Evolutionary conservation across 2,113 vertebrate genomes (phyloP).

Genomic region (Brachyistius frenatus): DNA sequence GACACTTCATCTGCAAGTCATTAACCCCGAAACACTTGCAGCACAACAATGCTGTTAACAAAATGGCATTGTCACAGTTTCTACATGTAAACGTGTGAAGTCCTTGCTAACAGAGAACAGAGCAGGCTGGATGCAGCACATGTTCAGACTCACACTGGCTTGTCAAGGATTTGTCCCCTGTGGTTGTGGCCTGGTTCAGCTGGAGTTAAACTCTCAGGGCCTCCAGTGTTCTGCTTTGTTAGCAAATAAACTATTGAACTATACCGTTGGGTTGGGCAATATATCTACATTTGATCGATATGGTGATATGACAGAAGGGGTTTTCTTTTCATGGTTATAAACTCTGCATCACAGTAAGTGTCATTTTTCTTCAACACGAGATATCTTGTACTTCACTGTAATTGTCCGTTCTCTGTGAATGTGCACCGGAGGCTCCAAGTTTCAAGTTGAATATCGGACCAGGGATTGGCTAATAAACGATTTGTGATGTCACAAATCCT

Average conservation of each 20-base stretch:
- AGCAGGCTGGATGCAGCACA: conserved; percentile 53
- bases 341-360: too few species aligned
- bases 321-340: too few species aligned
- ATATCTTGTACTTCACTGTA: too few species aligned
- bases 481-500: too few species aligned
- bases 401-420: too few species aligned
- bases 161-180: conserved; percentile 56
- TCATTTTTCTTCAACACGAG: too few species aligned
- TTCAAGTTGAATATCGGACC: too few species aligned
- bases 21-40: conserved; percentile 75
- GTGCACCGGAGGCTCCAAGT: too few species aligned
- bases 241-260: conserved; percentile 15
- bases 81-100: conserved; percentile 59
- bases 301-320: too few species aligned
- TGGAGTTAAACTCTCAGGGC: conserved; percentile 51
- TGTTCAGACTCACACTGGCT: conserved; percentile 69
- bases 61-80: conserved; percentile 64
- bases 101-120: conserved; percentile 76
- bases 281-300: too few species aligned
- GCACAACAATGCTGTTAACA: conserved; percentile 79
- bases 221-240: conserved; percentile 13
- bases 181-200: conserved; percentile 58
- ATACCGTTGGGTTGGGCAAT: not conserved
- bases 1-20: conserved; percentile 76
- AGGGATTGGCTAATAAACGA: too few species aligned